Base-by-base conservation (phyloP, 2,797 vertebrate genomes). In the Sarcoramphus papa region DNA sequence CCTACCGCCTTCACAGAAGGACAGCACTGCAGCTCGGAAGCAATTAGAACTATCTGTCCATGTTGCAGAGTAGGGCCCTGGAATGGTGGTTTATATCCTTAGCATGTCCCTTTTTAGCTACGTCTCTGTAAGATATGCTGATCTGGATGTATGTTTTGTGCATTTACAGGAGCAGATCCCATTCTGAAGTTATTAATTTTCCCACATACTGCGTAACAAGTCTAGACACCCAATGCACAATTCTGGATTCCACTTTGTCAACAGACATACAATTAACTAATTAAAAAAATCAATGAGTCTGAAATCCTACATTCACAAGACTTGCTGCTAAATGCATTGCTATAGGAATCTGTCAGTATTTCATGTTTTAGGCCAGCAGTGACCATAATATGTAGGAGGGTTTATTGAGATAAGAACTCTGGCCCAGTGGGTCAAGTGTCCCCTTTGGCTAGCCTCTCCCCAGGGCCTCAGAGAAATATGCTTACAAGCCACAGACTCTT, bases 121-220 rank as follows among this genome's bases (percentile, higher is more conserved):
- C 56, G 40, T 21, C 47, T 57, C 88, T 50, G 2, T 73, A 43
- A 69, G n/a, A 30, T 33, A 17, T 1, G 35, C 35, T 65, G 41
- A 31, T 31, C 24, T 20, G 25, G 53, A 37, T 17, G 27, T 41
- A n/a, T 0, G 1, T 72, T 93, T 79, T 0, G 0, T 85, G 63
- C 31, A 33, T 76, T 91, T 68, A 19, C 25, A 56, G 72, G 17
- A 73, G 40, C 41, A 37, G 35, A 54, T 85, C 47, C 67, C 3
- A 3, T 79, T 72, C 50, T 57, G 30, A 79, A 88, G 19, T 76
- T 51, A 56, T 1, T 83, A 28, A 62, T 78, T 90, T 76, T 56
- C 31, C 31, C 12, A 25, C 5, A n/a, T 33, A 14, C 43, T 70
- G 53, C 3, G 1, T 40, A 56, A 22, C 35, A 88, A 75, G 69